Conservation (phyloP, 2,888 invertebrate species). For the Phlogophora meticulosa region DNA sequence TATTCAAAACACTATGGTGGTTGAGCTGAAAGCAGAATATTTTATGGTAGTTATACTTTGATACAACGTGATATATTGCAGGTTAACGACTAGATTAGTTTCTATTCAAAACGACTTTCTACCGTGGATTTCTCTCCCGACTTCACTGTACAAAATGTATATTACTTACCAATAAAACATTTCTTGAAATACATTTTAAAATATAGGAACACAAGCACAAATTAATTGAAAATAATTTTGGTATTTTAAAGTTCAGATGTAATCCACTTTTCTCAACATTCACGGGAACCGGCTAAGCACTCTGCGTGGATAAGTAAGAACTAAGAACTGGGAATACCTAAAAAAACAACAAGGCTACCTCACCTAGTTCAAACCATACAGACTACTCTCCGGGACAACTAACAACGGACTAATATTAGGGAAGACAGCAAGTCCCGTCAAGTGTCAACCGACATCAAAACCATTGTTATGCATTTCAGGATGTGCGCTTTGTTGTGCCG, state of each 20-base stretch:
- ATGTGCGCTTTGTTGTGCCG: conserved; percentile 50
- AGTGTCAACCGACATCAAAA: conserved; percentile 46
- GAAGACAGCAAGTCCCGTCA: conserved; percentile 46
- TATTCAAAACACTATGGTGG: conserved; percentile 65
- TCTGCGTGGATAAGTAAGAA: not conserved
- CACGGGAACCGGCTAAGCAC: not conserved
- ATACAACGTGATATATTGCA: conserved; percentile 79
- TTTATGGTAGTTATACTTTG: conserved; percentile 75
- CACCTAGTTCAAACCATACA: not conserved
- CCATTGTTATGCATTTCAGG: conserved; percentile 51
- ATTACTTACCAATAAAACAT: conserved; percentile 65
- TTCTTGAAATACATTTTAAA: conserved; percentile 51
- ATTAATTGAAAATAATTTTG: conserved; percentile 6
- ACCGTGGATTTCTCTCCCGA: conserved; percentile 79
- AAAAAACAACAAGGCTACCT: not conserved
- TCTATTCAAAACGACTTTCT: conserved; percentile 88
- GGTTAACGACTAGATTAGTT: conserved; percentile 84
- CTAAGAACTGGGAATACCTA: not conserved
- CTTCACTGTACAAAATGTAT: conserved; percentile 71
- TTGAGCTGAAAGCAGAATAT: conserved; percentile 79
- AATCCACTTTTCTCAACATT: conserved; percentile 15
- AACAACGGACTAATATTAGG: conserved; percentile 43
- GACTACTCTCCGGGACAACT: conserved; percentile 40
- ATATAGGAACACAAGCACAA: not conserved
- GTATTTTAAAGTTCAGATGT: not conserved